Evolutionary conservation across 1,140 invertebrate species (phyloP), one percentile per base, ranked within the genome.

Genomic region (Drosophila albomicans): DNA sequence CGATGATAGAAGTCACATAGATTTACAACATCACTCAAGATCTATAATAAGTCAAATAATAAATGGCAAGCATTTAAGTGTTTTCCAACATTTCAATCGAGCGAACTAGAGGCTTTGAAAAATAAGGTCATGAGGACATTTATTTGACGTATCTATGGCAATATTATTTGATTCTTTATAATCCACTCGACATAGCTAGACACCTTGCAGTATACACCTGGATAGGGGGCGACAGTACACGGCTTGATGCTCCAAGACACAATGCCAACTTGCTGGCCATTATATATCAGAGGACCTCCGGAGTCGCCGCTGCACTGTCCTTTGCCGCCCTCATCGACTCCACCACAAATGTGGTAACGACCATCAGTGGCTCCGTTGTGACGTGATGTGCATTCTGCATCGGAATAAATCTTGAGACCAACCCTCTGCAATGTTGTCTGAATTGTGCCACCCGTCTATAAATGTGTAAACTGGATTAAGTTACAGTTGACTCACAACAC

Each of bases 271-370:
- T 93, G 92, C 2, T 28, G 25, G 1, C 82, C 88, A 8, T 89
- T 57, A 6, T 75, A 76, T 11, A 93, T n/a, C 0, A 94, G 74
- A 0, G 93, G 93, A 7, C 93, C 93, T 8, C 93, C 93, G 0
- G 92, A 93, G 59, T 93, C 93, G 1, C 93, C 93, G 45, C 86
- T 93, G 78, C 93, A 93, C 68, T 93, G 93, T n/a, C 93, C 93
- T 76, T 93, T 93, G 15, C 93, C 92, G 2, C 93, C 93, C 52
- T 91, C 93, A 63, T 86, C 80, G 11, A 93, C 81, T 5, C 93
- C 93, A 0, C 91, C 91, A 56, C 93, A 93, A 61, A 93, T 87
- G 49, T 93, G 92, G 8, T 91, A 81, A 0, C n/a, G 32, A 6
- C 80, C 66, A 30, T 91, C 48, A 0, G 84, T 89, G 8, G 30